Percentiles rank a stretch among this genome's conserved stretches.
Evolutionary conservation across 2,888 invertebrate genomes (phyloP).

Genomic region (Drosophila algonquin): DNA sequence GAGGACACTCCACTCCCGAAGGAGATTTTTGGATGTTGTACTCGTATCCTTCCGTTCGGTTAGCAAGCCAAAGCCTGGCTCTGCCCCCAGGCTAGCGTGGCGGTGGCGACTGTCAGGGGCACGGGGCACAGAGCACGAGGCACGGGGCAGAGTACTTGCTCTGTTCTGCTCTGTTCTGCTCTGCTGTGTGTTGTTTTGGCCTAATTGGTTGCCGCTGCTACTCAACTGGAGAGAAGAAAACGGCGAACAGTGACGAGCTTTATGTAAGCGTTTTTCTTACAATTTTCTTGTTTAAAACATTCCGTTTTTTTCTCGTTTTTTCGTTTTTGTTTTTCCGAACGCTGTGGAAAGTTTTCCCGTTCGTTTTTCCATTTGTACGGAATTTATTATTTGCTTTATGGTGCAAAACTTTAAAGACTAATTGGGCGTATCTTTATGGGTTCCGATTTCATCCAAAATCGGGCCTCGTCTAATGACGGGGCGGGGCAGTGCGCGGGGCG

Average conservation of each 20-base stretch:
- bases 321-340: background rate
- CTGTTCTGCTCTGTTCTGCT: conserved; percentile 23
- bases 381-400: conserved; percentile 43
- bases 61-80: conserved; percentile 32
- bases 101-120: background rate
- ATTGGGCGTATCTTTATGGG: conserved; percentile 45
- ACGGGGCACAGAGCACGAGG: too few relatives aligned
- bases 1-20: background rate
- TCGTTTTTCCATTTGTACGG: conserved; percentile 25
- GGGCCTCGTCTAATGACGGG: background rate
- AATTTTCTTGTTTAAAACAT: conserved; percentile 19
- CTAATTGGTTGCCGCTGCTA: conserved; percentile 75
- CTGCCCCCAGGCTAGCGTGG: conserved; percentile 24
- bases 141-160: background rate
- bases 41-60: conserved; percentile 48
- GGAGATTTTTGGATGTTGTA: conserved; percentile 46
- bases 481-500: background rate
- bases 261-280: conserved; percentile 47
- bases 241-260: conserved; percentile 44
- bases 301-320: background rate
- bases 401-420: conserved; percentile 47
- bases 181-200: conserved; percentile 59
- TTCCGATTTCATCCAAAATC: conserved; percentile 28
- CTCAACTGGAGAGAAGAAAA: conserved; percentile 30
- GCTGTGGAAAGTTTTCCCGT: conserved; percentile 10